These are phyloP conservation scores for Zoanthus sociatus DNA, from an alignment of 92 coral and sea anemone species.

Conservation along the genomic window DNA sequence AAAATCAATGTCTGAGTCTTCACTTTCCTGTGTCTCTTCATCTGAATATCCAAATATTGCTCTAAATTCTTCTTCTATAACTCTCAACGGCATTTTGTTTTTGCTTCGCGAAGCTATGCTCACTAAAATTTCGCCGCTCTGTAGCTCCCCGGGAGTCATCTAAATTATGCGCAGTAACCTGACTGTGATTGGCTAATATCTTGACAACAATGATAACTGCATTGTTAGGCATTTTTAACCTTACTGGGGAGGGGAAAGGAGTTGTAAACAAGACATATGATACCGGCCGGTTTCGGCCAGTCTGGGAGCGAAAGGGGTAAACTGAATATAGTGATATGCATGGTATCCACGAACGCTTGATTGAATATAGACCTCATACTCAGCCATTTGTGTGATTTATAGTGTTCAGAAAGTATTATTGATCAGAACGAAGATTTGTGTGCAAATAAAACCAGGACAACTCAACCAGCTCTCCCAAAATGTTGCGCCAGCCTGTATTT, in stretches of 20 bases:
- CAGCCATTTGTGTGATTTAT: slow-evolving; percentile 45
- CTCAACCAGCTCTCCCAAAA: slow-evolving; percentile 31
- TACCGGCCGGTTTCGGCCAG: no score
- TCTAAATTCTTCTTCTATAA: neutral
- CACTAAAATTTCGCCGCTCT: neutral
- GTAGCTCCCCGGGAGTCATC: neutral
- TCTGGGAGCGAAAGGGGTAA: no score
- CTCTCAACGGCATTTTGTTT: neutral
- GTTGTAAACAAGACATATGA: neutral
- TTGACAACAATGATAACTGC: neutral
- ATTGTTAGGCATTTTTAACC: neutral
- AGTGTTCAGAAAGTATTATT: slow-evolving; percentile 36
- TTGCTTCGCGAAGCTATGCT: neutral
- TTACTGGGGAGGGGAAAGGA: neutral
- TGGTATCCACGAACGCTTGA: no score
- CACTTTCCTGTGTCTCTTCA: neutral
- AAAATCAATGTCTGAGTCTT: neutral
- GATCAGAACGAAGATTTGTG: slow-evolving; percentile 35
- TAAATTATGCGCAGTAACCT: slow-evolving; percentile 3
- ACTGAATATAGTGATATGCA: no score
- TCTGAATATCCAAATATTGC: slow-evolving; percentile 4
- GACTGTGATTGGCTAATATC: slow-evolving; percentile 2
- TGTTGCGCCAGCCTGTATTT: slow-evolving; percentile 24
- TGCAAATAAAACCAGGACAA: slow-evolving; percentile 23
- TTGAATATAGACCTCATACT: slow-evolving; percentile 34